These are phyloP conservation scores for Urophycis tenuis DNA, from an alignment of 2,797 vertebrate genomes.

Conservation along the genomic window DNA sequence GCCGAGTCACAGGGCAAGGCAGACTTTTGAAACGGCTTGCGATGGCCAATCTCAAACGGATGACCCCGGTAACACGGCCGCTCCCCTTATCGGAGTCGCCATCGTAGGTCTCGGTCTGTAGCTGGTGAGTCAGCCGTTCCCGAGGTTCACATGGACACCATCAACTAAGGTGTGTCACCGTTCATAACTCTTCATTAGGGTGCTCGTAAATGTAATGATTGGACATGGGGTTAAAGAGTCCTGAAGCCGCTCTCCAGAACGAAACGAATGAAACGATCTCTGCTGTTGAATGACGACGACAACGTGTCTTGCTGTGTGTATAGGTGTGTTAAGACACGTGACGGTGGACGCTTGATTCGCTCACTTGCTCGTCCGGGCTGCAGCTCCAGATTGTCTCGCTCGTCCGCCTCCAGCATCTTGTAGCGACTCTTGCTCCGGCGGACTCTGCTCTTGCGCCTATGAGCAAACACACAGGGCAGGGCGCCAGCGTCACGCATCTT, in stretches of 20 bases:
- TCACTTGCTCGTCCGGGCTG: constrained; percentile 73
- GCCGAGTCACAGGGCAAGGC: no score
- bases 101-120: neutral
- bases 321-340: neutral
- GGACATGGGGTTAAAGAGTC: neutral
- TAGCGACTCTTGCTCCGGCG: constrained; percentile 91
- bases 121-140: no score
- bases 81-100: neutral
- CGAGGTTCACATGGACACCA: neutral
- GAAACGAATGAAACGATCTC: no score
- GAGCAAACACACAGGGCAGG: neutral
- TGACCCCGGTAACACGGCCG: no score
- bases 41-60: no score
- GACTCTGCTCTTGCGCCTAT: constrained; percentile 84
- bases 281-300: neutral
- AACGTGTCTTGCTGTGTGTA: neutral
- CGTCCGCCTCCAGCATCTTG: constrained; percentile 91
- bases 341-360: neutral
- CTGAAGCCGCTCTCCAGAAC: no score
- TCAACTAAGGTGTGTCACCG: neutral
- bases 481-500: no score
- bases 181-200: neutral
- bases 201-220: neutral
- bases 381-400: constrained; percentile 85
- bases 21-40: no score